Base-by-base conservation (phyloP, 2,888 invertebrate genomes). In the Rhopalosiphum nymphaeae region DNA sequence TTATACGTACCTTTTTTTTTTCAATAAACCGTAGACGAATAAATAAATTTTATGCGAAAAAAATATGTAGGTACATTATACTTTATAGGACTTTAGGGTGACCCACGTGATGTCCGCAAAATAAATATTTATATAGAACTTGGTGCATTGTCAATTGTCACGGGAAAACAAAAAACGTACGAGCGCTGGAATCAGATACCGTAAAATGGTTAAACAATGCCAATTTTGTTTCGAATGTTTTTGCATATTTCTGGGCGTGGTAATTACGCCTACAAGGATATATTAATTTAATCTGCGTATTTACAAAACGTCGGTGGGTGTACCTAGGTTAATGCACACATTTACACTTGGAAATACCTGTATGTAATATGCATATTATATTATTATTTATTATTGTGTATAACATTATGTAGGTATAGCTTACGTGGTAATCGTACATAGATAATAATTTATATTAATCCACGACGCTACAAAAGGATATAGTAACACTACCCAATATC, bases 201-300 rank as follows among this genome's bases (percentile, higher is more conserved):
- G 91, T 49, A 46, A 57, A 86, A 86, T 85, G 85, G 57, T 86
- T 91, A 91, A 94, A 94, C 90, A 89, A 85, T 86, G 89, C 90
- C 90, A 56, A 91, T 91, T 90, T 85, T 9, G 57, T 84, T 89
- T 90, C 49, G 44, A 61, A 86, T 49, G 46, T 67, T 93, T 94
- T 91, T 53, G 91, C 94, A 94, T 94, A 94, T 91, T 94, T 94
- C 36, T 94, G 90, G 94, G 94, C 94, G 94, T 94, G 94, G 94
- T 94, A 94, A 94, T 94, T 91, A 94, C 91, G 85, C 93, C 93
- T 90, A 93, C 93, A 36, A 90, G 57, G 85, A 90, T 90, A 84
- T 93, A 93, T 93, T 86, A 93, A 93, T 93, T 84, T 93, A 93
- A 90, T 61, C 49, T 16, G 29, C 26, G 93, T 53, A 46, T 78